Conservation (phyloP, 2,888 invertebrate genomes). For the Glyphotaelius pellucidus region DNA sequence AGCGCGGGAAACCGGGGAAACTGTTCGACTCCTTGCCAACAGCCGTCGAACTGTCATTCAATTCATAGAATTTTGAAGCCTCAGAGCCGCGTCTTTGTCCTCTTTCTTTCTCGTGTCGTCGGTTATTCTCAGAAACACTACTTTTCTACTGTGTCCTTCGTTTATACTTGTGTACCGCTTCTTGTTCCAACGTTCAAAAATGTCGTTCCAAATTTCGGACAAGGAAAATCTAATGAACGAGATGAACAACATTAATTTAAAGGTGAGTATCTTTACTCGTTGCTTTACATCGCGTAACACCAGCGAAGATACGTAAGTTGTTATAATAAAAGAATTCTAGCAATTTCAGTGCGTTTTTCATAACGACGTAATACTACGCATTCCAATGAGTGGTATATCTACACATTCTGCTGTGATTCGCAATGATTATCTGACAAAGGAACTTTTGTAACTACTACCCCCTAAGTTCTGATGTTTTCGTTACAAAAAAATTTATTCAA, state of each 20-base stretch:
- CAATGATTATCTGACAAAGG: neutral
- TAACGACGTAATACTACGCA: neutral
- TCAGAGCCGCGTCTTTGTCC: neutral
- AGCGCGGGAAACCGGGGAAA: neutral
- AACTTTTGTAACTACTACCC: neutral
- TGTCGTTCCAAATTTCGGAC: conserved; percentile 66
- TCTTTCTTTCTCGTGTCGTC: neutral
- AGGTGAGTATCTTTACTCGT: conserved; percentile 68
- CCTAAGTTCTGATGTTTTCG: too few species aligned
- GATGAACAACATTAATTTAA: conserved; percentile 73
- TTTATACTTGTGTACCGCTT: neutral
- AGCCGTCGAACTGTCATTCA: neutral
- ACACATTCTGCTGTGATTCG: neutral
- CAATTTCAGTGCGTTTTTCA: neutral
- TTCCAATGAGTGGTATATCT: too few species aligned
- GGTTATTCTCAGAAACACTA: neutral
- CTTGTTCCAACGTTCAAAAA: conserved; percentile 17
- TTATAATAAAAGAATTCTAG: neutral
- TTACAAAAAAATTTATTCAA: neutral
- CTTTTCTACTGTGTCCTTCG: neutral
- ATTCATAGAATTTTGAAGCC: neutral
- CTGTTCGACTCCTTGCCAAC: neutral
- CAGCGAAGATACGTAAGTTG: neutral
- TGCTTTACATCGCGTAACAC: neutral
- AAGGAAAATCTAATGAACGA: conserved; percentile 74